These are phyloP conservation scores for Calidris pugnax DNA, from an alignment of 2,113 vertebrate species.

Conservation along the genomic window DNA sequence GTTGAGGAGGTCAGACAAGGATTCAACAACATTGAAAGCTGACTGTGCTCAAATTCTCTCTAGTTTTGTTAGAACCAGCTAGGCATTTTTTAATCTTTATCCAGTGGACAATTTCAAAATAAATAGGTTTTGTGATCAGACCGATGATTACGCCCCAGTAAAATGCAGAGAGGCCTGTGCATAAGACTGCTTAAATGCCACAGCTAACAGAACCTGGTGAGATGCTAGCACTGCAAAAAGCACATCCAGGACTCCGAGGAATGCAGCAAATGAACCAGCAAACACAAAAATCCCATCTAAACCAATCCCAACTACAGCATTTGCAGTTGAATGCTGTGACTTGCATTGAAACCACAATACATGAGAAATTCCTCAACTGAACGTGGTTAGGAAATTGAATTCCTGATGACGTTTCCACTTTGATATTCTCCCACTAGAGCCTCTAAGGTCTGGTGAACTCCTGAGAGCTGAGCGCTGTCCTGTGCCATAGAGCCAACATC, in stretches of 20 bases:
- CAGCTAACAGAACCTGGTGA: not conserved
- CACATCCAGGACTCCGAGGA: not conserved
- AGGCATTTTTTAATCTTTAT: not conserved
- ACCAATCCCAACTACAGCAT: not conserved
- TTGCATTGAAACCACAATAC: not conserved
- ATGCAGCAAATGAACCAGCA: not conserved
- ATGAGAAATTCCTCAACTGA: not conserved
- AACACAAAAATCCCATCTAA: not conserved
- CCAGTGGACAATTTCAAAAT: not conserved
- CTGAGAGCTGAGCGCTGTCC: not conserved
- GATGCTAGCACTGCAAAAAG: not conserved
- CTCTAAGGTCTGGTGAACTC: not conserved
- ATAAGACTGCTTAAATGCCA: not conserved
- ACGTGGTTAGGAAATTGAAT: not conserved
- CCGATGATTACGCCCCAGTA: not conserved
- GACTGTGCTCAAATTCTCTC: not conserved
- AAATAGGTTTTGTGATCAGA: not conserved
- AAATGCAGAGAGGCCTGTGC: not conserved
- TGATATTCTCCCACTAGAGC: not conserved
- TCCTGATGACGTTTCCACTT: not conserved
- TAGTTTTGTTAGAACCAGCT: not conserved
- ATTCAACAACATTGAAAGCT: not conserved
- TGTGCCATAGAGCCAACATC: accelerated
- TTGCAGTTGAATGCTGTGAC: not conserved
- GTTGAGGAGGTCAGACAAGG: not conserved